Percentiles rank a stretch among this genome's conserved stretches.
These are phyloP conservation scores for Gambusia yucatana DNA, from an alignment of 2,797 vertebrate genomes.

Conservation along the genomic window DNA sequence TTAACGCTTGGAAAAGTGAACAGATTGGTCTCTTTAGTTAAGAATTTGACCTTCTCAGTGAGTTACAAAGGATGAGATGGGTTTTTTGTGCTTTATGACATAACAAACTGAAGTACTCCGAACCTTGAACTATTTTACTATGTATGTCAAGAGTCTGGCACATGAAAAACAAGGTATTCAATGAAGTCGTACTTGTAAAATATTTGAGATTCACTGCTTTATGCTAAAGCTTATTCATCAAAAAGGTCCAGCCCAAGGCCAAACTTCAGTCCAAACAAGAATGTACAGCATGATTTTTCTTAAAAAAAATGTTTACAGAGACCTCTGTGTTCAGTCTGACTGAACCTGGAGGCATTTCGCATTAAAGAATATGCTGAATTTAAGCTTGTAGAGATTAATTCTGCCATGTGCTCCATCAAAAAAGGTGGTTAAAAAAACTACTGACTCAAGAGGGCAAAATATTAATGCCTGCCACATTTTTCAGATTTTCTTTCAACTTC, in stretches of 20 bases:
- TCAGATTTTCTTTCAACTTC: neutral
- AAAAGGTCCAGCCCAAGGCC: neutral
- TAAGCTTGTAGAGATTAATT: neutral
- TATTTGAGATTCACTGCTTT: neutral
- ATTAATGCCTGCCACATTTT: neutral
- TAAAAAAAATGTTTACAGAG: neutral
- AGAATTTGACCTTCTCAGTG: neutral
- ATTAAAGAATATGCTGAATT: neutral
- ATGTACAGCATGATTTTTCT: neutral
- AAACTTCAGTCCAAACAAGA: neutral
- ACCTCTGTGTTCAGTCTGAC: neutral
- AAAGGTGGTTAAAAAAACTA: neutral
- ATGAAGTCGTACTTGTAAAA: neutral
- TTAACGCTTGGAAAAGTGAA: too few relatives aligned
- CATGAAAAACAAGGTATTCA: neutral
- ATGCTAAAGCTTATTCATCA: neutral
- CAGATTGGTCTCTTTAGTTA: neutral
- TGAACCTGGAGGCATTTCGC: neutral
- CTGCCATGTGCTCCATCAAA: neutral
- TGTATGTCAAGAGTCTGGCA: neutral
- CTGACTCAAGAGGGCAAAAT: neutral
- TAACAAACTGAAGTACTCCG: neutral
- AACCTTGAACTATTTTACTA: neutral
- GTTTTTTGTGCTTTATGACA: neutral
- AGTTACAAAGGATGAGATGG: neutral